A percentile compares a stretch with the other conserved stretches of the same genome.
Conservation (phyloP, 1,140 invertebrate species). For the Carcinoscorpius rotundicauda region DNA sequence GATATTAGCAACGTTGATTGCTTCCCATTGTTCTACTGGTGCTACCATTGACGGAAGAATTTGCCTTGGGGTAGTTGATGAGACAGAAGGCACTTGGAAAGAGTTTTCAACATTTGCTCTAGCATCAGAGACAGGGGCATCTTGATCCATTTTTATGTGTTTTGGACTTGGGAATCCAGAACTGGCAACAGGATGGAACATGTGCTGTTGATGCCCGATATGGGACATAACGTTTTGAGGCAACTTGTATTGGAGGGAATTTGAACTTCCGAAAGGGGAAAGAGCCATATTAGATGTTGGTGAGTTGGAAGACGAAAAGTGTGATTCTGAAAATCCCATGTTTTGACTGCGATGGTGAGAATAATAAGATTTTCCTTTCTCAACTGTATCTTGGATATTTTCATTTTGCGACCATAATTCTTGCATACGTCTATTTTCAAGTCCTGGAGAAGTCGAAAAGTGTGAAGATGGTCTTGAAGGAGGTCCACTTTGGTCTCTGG, state of each 20-base stretch:
- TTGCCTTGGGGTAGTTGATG: conserved; percentile 21
- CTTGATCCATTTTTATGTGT: conserved; percentile 14
- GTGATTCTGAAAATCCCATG: not conserved
- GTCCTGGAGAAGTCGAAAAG: conserved; percentile 15
- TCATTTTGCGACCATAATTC: not conserved
- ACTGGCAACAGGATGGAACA: not conserved
- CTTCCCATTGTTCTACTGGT: not conserved
- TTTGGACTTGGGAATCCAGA: conserved; percentile 13
- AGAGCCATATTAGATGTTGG: too few species aligned
- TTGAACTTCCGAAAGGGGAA: not conserved
- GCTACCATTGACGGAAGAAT: conserved; percentile 2
- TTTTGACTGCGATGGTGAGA: not conserved
- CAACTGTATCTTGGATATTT: not conserved
- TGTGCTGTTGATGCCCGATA: not conserved
- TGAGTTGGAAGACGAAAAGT: too few species aligned
- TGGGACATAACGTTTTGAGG: not conserved
- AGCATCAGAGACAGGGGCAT: conserved; percentile 9
- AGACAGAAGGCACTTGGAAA: conserved; percentile 26
- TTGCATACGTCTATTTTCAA: not conserved
- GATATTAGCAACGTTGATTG: not conserved
- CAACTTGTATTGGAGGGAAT: not conserved
- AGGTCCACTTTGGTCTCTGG: conserved; percentile 5
- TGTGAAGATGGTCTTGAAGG: conserved; percentile 17
- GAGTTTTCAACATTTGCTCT: conserved; percentile 20
- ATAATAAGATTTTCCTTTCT: not conserved